Evolutionary conservation across 2,113 vertebrate species (phyloP).

Genomic region (Catharus bicknelli): DNA sequence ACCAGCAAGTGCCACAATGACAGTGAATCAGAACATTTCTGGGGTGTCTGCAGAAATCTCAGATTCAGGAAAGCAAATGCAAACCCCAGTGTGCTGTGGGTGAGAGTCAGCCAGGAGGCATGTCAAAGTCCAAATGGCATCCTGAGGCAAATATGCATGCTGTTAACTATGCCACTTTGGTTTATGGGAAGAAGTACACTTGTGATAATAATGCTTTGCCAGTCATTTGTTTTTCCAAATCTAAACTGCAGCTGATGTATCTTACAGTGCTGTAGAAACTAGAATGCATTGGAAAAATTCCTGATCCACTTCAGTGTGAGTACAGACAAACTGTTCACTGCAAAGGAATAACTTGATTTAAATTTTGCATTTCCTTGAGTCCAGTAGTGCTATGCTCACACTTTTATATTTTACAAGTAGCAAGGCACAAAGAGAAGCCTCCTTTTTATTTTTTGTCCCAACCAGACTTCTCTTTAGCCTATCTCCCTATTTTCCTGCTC

Average conservation of each 20-base stretch:
- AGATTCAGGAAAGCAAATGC: neutral
- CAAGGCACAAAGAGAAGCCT: neutral
- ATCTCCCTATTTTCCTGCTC: neutral
- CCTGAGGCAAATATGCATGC: neutral
- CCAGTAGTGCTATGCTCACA: neutral
- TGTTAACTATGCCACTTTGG: neutral
- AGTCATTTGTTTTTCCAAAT: neutral
- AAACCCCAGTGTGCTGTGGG: neutral
- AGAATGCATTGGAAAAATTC: neutral
- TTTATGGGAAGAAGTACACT: neutral
- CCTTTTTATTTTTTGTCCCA: neutral
- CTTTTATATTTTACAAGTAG: neutral
- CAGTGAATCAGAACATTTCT: neutral
- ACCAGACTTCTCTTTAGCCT: neutral
- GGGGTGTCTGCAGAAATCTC: neutral
- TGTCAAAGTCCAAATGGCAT: neutral
- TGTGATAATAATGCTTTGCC: neutral
- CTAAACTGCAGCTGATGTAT: neutral
- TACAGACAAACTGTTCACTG: neutral
- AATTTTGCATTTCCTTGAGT: neutral
- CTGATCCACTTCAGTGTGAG: neutral
- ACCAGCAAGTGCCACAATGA: neutral
- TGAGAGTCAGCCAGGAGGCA: neutral
- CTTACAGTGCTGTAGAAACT: neutral
- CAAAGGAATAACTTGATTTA: neutral